Base-by-base conservation (phyloP, 2,888 invertebrate species). In the Volucella bombylans region DNA sequence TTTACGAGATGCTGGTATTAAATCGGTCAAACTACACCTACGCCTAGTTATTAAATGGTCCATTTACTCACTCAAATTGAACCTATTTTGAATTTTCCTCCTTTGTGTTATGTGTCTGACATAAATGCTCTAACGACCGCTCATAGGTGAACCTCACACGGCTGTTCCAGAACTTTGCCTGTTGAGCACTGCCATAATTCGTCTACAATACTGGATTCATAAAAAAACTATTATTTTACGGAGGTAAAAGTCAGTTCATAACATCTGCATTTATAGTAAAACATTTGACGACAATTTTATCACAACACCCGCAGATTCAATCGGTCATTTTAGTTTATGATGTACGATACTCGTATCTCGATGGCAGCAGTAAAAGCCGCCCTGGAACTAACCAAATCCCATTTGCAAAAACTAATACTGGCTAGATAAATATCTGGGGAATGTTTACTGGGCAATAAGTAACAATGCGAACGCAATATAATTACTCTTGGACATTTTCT, bases 41-140 rank as follows among this genome's bases (percentile, higher is more conserved):
- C 52, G 64, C 2, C 77, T 71, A 0, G 65, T 82, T 10, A 14
- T 82, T 38, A 79, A 69, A 8, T 47, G 54, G 9, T 72, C 62
- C 8, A 15, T 77, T 55, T 49, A 1, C 47, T 87, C 1, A 55
- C 78, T 4, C 87, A 86, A 65, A 67, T 87, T 1, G 80, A 87
- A 61, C 65, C 77, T 12, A 45, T 73, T 1, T 39, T 81, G 10
- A 85, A 76, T 49, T 76, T 71, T 49, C n/a, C 67, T 9, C 79
- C 83, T 1, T 31, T 83, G 15, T 81, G 77, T 15, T 43, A 14
- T 11, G 45, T 68, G 0, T 64, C 71, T 12, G 86, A 87, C 38
- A 43, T 68, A 3, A 78, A 87, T 52, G n/a, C n/a, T n/a, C 41
- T 72, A 11, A 18, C 18, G 1, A 1, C 18, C 18, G 18, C 18